A percentile compares a stretch with the other conserved stretches of the same genome.
phyloP scores from a whole-genome alignment of 2,797 vertebrate species.

The Hipposideros larvatus region DNA sequence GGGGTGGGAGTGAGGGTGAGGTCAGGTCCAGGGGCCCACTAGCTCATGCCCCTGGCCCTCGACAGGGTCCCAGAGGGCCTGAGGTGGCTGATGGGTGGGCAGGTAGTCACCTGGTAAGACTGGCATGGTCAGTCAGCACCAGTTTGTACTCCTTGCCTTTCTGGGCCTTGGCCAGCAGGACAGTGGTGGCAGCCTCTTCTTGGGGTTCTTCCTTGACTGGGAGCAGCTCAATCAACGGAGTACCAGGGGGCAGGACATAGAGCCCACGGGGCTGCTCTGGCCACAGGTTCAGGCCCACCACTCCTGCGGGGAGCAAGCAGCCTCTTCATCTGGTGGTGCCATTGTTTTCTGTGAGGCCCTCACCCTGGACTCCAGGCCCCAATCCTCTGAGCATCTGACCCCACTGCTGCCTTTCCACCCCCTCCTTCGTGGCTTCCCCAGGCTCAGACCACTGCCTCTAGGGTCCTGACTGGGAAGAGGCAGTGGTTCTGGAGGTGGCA shows the following conservation, averaged over 20 bases:
- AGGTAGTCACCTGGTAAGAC: slow-evolving; percentile 91
- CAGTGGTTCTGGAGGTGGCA: background rate
- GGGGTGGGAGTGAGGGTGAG: background rate
- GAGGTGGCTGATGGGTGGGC: background rate
- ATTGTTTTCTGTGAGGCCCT: background rate
- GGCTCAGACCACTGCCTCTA: background rate
- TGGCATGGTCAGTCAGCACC: slow-evolving; percentile 91
- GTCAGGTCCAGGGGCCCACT: background rate
- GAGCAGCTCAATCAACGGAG: slow-evolving; percentile 95
- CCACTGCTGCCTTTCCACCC: background rate
- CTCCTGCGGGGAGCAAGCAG: slow-evolving; percentile 85
- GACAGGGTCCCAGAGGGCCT: background rate
- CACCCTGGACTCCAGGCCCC: background rate
- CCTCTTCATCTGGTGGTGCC: background rate
- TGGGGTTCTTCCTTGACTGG: slow-evolving; percentile 85
- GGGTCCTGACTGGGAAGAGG: background rate
- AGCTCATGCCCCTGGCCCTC: background rate
- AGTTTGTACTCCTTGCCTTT: slow-evolving; percentile 91
- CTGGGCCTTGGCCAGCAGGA: slow-evolving; percentile 93
- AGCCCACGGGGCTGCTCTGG: slow-evolving; percentile 86
- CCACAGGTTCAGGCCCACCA: slow-evolving; percentile 95
- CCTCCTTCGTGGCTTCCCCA: background rate
- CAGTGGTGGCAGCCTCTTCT: slow-evolving; percentile 83
- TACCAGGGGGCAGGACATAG: slow-evolving; percentile 93
- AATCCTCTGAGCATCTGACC: background rate